Percentiles rank a stretch among this genome's conserved stretches.
Conservation (phyloP, 2,113 vertebrate species). For the Salvelinus sp. region DNA sequence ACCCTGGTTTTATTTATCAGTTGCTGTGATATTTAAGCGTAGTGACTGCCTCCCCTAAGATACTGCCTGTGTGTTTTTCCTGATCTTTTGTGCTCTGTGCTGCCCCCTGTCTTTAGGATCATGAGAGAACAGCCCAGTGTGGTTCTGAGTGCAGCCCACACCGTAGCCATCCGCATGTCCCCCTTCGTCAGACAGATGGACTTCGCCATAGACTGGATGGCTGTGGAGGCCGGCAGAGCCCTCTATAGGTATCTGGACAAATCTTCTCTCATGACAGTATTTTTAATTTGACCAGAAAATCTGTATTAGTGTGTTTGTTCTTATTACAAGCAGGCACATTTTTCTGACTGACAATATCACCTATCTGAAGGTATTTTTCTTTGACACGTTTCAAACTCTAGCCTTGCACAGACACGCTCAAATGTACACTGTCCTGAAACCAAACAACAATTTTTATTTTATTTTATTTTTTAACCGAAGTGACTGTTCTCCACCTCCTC, state of each 20-base stretch:
- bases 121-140: constrained; percentile 95
- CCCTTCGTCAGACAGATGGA: constrained; percentile 97
- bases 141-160: constrained; percentile 91
- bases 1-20: too few species aligned
- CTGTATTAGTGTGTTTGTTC: too few species aligned
- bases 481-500: background rate
- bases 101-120: constrained; percentile 78
- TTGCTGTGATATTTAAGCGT: too few species aligned
- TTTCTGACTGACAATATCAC: background rate
- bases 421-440: too few species aligned
- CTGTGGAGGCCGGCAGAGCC: constrained; percentile 90
- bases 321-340: background rate
- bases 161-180: constrained; percentile 89
- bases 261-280: background rate
- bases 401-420: too few species aligned
- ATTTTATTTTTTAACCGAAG: too few species aligned
- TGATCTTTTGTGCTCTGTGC: constrained; percentile 21
- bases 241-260: constrained; percentile 83
- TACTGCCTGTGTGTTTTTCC: background rate
- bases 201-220: constrained; percentile 97
- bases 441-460: too few species aligned
- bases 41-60: background rate
- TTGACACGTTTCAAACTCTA: too few species aligned
- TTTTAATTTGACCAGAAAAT: too few species aligned
- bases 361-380: too few species aligned